These are phyloP conservation scores for Chloropsis cyanopogon DNA, from an alignment of 2,113 vertebrate genomes.

Conservation along the genomic window DNA sequence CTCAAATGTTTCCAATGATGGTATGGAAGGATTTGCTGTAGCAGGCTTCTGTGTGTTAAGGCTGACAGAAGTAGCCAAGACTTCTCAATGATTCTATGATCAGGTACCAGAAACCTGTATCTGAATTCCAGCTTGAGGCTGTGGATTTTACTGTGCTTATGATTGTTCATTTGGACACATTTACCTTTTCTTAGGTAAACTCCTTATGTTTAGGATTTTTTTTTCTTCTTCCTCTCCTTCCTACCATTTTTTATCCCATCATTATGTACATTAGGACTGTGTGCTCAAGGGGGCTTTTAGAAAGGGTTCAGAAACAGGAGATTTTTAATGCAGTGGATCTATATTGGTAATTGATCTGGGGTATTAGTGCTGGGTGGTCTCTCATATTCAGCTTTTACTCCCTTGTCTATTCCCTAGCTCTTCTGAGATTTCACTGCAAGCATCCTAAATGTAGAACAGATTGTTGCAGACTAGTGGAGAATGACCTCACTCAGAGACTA, in stretches of 20 bases:
- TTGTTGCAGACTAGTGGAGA: neutral
- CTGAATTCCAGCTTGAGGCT: neutral
- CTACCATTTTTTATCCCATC: neutral
- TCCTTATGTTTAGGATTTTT: neutral
- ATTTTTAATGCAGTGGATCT: neutral
- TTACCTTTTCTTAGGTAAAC: neutral
- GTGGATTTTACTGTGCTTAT: neutral
- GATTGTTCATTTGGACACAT: neutral
- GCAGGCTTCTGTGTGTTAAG: neutral
- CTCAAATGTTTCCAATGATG: neutral
- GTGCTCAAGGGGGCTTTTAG: neutral
- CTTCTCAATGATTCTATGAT: neutral
- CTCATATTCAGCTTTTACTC: neutral
- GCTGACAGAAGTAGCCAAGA: neutral
- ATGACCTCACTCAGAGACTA: neutral
- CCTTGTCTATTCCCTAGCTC: neutral
- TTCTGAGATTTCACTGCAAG: neutral
- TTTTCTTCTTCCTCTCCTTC: neutral
- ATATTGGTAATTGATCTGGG: slow-evolving; percentile 20
- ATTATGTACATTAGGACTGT: neutral
- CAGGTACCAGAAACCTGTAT: neutral
- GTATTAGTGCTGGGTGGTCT: neutral
- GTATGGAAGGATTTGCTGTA: neutral
- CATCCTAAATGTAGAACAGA: neutral
- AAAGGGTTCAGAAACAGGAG: neutral